These are phyloP conservation scores for Corythornis cristatus DNA, from an alignment of 2,113 vertebrate genomes.

Conservation along the genomic window DNA sequence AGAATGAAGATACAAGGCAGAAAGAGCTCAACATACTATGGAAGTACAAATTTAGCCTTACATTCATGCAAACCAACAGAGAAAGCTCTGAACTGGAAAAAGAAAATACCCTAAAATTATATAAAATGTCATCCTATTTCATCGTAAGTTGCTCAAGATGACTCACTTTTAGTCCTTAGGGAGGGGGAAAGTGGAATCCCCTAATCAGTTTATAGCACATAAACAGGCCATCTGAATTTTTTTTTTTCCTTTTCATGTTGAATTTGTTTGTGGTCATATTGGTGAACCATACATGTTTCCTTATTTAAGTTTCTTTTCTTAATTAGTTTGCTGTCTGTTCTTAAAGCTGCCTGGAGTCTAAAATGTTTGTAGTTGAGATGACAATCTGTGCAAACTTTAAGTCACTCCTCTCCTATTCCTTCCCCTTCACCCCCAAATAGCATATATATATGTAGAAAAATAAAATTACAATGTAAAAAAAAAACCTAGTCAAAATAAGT, in stretches of 20 bases:
- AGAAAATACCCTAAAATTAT: background rate
- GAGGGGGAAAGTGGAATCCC: background rate
- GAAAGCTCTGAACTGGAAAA: background rate
- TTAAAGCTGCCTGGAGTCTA: background rate
- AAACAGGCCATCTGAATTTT: background rate
- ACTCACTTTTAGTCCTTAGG: background rate
- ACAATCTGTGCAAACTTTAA: too few species aligned
- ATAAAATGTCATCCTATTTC: background rate
- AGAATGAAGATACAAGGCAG: background rate
- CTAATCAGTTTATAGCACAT: background rate
- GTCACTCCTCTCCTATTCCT: too few species aligned
- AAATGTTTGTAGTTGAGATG: too few species aligned
- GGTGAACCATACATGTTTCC: background rate
- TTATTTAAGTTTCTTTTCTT: conserved; percentile 2
- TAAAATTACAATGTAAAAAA: too few species aligned
- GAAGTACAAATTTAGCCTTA: background rate
- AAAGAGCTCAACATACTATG: background rate
- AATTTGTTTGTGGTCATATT: background rate
- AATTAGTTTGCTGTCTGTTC: background rate
- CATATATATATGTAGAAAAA: too few species aligned
- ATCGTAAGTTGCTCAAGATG: background rate
- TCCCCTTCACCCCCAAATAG: too few species aligned
- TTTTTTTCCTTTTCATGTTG: background rate
- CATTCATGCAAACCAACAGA: background rate
- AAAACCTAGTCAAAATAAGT: background rate